Evolutionary conservation across 1,140 invertebrate genomes (phyloP).

Genomic region (Rhopalosiphum maidis): DNA sequence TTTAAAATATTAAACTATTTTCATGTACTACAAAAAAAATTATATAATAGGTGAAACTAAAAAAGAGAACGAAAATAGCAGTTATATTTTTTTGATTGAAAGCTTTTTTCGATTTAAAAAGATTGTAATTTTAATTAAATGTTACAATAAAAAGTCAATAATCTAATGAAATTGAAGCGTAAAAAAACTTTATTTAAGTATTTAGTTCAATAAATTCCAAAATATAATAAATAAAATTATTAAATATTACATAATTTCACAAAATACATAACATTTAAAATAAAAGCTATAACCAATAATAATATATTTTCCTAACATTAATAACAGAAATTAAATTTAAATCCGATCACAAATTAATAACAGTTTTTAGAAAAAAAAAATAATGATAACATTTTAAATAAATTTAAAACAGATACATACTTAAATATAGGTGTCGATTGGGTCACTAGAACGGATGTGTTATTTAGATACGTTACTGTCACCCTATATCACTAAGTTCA

Average conservation of each 20-base stretch:
- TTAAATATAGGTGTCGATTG: too few species aligned
- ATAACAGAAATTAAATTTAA: too few species aligned
- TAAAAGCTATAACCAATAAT: background rate
- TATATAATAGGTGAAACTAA: background rate
- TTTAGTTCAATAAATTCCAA: background rate
- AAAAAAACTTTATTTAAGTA: background rate
- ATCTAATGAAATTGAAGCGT: background rate
- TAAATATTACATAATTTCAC: background rate
- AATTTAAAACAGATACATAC: background rate
- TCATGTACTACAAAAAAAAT: background rate
- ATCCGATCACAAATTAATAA: too few species aligned
- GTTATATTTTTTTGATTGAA: background rate
- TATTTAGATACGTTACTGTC: too few species aligned
- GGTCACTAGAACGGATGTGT: too few species aligned
- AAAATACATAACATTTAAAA: background rate
- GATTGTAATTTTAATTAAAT: background rate
- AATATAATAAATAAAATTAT: background rate
- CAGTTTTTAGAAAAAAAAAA: background rate
- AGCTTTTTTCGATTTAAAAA: background rate
- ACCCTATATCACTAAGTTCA: too few species aligned
- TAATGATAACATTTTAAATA: background rate
- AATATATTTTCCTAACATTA: background rate
- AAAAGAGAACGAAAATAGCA: background rate
- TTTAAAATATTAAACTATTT: background rate
- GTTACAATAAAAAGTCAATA: background rate